Percentiles rank a stretch among this genome's conserved stretches.
Evolutionary conservation across 2,113 vertebrate species (phyloP).

Genomic region (Lophura nycthemera): DNA sequence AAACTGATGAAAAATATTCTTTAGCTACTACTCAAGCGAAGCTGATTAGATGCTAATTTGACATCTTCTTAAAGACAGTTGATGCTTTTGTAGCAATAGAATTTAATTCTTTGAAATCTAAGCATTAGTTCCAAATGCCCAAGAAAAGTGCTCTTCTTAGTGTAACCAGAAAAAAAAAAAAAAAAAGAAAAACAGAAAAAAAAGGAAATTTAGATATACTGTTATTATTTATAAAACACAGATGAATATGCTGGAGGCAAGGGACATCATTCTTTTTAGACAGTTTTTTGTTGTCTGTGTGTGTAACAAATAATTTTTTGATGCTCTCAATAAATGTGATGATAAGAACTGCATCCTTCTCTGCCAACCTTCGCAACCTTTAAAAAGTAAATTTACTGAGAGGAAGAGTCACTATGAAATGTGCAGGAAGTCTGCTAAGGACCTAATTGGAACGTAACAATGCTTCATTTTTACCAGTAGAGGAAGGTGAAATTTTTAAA

Average conservation of each 20-base stretch:
- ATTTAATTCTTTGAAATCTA: background rate
- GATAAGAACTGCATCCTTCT: background rate
- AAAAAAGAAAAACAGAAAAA: too few species aligned
- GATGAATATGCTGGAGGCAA: background rate
- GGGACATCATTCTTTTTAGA: background rate
- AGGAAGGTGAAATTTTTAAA: background rate
- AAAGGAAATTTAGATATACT: background rate
- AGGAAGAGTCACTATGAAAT: background rate
- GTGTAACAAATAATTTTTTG: background rate
- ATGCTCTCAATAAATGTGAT: background rate
- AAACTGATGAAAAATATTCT: background rate
- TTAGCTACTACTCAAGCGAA: background rate
- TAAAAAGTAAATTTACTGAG: background rate
- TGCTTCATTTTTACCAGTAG: background rate
- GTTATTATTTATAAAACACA: background rate
- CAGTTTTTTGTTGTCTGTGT: background rate
- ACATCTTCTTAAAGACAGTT: background rate
- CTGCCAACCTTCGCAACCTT: background rate
- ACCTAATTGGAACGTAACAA: background rate
- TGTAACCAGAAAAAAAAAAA: background rate
- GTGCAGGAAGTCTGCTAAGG: background rate
- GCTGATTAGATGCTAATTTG: background rate
- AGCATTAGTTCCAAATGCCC: background rate
- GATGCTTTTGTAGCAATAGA: fast-evolving
- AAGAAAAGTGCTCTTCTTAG: background rate